Percentiles rank a stretch among this genome's conserved stretches.
Conservation (phyloP, 2,888 invertebrate species). For the Sinhomidia bicolor region DNA sequence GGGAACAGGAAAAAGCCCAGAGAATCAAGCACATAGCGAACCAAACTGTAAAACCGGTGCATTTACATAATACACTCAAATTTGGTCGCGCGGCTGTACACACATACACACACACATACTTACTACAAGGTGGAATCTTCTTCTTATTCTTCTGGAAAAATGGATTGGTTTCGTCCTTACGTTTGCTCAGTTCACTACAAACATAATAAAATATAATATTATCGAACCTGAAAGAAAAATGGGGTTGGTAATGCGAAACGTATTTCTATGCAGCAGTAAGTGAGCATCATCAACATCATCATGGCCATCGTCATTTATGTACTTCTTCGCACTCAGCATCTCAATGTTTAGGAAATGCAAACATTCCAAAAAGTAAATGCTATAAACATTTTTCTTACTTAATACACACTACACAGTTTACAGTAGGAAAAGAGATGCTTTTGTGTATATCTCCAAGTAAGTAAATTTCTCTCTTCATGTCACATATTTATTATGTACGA, state of each 20-base stretch:
- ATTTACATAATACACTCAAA: background rate
- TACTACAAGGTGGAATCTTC: no score
- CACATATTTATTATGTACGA: conserved; percentile 4
- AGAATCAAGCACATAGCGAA: background rate
- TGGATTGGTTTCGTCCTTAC: no score
- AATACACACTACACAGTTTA: background rate
- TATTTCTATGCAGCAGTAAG: background rate
- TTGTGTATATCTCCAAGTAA: background rate
- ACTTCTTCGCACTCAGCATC: no score
- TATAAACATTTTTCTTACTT: background rate
- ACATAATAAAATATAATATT: no score
- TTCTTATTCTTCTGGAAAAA: no score
- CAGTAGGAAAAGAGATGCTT: background rate
- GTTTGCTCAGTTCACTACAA: no score
- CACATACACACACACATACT: no score
- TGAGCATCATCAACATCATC: no score
- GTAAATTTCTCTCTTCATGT: background rate
- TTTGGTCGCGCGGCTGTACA: no score
- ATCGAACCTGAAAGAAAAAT: background rate
- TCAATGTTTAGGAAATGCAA: no score
- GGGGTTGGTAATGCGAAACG: background rate
- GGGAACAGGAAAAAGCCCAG: background rate
- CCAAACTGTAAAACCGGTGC: background rate
- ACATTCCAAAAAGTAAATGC: background rate
- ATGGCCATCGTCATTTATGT: no score